These are phyloP conservation scores for Synanthedon formicaeformis DNA, from an alignment of 2,888 invertebrate genomes.

Conservation along the genomic window DNA sequence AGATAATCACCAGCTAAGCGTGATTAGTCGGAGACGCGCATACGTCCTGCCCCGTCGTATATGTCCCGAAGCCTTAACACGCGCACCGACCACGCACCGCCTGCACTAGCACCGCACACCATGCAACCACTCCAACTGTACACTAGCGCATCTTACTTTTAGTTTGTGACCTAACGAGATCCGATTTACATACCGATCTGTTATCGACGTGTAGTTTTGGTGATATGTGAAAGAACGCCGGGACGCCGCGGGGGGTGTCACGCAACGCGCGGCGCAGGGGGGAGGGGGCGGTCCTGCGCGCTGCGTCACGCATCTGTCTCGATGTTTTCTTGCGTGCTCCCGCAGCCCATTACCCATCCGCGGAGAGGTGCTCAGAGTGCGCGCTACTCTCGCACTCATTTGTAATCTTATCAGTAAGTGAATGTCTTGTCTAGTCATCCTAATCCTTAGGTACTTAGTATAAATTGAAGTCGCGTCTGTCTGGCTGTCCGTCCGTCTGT, in stretches of 20 bases:
- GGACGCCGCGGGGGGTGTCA: conserved; percentile 23
- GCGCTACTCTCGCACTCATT: neutral
- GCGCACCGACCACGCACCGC: conserved; percentile 42
- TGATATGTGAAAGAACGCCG: conserved; percentile 26
- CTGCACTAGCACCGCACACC: neutral
- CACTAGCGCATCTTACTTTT: neutral
- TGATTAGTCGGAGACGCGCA: conserved; percentile 24
- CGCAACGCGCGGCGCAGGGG: conserved; percentile 35
- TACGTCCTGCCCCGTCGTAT: conserved; percentile 61
- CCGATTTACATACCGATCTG: conserved; percentile 6
- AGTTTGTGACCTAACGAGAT: neutral
- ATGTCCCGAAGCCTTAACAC: conserved; percentile 29
- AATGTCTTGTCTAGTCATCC: too few relatives aligned
- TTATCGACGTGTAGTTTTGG: conserved; percentile 56
- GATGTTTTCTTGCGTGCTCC: conserved; percentile 53
- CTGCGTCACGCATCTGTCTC: conserved; percentile 68
- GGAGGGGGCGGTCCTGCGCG: conserved; percentile 54
- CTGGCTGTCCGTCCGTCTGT: too few relatives aligned
- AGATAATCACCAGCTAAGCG: too few relatives aligned
- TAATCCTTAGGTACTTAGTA: too few relatives aligned
- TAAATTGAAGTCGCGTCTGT: too few relatives aligned
- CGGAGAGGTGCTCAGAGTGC: conserved; percentile 11
- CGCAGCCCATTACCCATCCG: conserved; percentile 59
- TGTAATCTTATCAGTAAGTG: too few relatives aligned
- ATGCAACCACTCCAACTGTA: conserved; percentile 1